Conservation (phyloP, 2,797 vertebrate genomes). For the Babyrousa celebensis region DNA sequence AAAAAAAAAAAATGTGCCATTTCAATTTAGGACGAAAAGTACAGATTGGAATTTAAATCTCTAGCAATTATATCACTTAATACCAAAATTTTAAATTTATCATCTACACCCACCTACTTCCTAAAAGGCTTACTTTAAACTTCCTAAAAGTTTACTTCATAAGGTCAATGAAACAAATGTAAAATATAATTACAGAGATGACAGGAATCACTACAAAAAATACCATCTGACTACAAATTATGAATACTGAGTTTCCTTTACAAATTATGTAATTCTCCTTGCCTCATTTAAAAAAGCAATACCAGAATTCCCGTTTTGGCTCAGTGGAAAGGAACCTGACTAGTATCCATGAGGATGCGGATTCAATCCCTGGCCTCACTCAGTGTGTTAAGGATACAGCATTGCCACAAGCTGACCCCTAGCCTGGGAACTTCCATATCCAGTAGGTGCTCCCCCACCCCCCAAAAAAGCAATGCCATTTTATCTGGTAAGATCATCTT, state of each 20-base stretch:
- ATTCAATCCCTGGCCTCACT: too few species aligned
- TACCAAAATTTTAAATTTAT: neutral
- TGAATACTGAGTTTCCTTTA: constrained; percentile 13
- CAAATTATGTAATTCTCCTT: constrained; percentile 22
- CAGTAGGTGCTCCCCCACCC: too few species aligned
- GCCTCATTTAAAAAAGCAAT: constrained; percentile 21
- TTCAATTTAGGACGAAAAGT: constrained; percentile 30
- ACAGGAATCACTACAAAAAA: constrained; percentile 39
- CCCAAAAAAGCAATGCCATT: neutral
- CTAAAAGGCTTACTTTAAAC: constrained; percentile 41
- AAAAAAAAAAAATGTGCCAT: neutral
- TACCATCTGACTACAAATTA: neutral
- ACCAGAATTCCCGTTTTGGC: neutral
- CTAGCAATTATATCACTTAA: constrained; percentile 7
- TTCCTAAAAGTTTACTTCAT: neutral
- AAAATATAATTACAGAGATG: constrained; percentile 4
- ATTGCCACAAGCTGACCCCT: too few species aligned
- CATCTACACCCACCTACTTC: neutral
- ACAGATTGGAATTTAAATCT: constrained; percentile 22
- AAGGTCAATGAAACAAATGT: neutral
- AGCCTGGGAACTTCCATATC: too few species aligned
- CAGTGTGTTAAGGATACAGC: too few species aligned
- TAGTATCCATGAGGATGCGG: too few species aligned
- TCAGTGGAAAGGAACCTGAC: too few species aligned
- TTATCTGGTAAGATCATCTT: neutral